Evolutionary conservation across 2,888 invertebrate species (phyloP), one percentile per base, ranked within the genome.

Genomic region (Tiliacea aurago): DNA sequence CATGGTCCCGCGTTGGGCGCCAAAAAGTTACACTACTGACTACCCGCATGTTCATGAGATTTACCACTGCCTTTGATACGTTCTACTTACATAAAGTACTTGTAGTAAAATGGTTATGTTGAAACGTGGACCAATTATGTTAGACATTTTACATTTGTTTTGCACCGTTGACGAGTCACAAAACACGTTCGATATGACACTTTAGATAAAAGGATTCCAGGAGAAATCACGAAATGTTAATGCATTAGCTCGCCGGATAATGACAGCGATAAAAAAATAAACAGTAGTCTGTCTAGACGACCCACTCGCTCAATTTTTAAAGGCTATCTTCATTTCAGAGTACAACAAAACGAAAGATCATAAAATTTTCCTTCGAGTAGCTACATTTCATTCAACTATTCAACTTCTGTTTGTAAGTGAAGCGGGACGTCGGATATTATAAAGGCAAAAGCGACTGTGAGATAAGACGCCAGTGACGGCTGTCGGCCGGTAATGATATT

Each of bases 401-500:
- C 80, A 82, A 73, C 53, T 74, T 73, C 43, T 81, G 84, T 83
- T 85, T 76, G 80, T 69, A 78, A 83, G 78, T 84, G 83, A 80
- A 79, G 72, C 85, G 76, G 80, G 72, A 83, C 84, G 85, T 85
- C 85, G 80, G 86, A 84, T 88, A 83, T 87, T 85, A 83, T 88
- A 87, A 88, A 86, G 83, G 86, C 83, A 78, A 73, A 80, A 84
- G 84, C 80, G 76, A 73, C 80, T 85, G 73, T 47, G 80, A 88
- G 90, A 89, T 89, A 89, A 89, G 86, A 84, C 84, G 84, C 79
- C 76, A 84, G 81, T 84, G 84, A 86, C 78, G 84, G 81, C 80
- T 84, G 86, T 84, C 86, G 81, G 70, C 84, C 85, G 84, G 85
- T 89, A 88, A 88, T 86, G 82, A 83, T 84, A 86, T 85, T 85